These are phyloP conservation scores for Otocyon megalotis DNA, from an alignment of 2,113 vertebrate species.

Conservation along the genomic window DNA sequence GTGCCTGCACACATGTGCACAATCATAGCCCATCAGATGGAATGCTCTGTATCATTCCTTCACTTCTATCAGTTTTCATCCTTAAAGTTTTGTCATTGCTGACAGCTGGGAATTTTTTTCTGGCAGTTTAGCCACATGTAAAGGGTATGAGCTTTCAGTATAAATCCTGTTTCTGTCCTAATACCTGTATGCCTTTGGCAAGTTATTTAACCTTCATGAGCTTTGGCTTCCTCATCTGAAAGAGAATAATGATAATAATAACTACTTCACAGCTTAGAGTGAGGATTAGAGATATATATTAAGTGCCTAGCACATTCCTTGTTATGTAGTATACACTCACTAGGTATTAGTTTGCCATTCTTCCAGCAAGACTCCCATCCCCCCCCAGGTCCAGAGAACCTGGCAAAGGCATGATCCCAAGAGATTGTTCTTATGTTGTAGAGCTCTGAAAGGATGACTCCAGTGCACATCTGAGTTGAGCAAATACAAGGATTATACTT, in stretches of 20 bases:
- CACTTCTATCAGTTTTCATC: not conserved
- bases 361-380: not conserved
- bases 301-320: not conserved
- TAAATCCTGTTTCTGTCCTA: not conserved
- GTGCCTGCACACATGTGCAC: too few relatives aligned
- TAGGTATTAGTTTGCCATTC: not conserved
- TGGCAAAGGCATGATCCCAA: not conserved
- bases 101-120: not conserved
- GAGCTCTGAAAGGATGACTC: conserved; percentile 46
- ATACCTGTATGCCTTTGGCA: not conserved
- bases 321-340: not conserved
- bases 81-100: not conserved
- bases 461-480: not conserved
- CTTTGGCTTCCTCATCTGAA: conserved; percentile 35
- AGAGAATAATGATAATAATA: not conserved
- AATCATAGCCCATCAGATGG: not conserved
- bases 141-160: not conserved
- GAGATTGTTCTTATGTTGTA: conserved; percentile 14
- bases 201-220: not conserved
- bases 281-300: not conserved
- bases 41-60: not conserved
- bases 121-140: not conserved
- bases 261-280: not conserved
- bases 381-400: not conserved
- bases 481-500: conserved; percentile 54